These are phyloP conservation scores for Ammospiza caudacuta DNA, from an alignment of 2,113 vertebrate species.

Conservation along the genomic window DNA sequence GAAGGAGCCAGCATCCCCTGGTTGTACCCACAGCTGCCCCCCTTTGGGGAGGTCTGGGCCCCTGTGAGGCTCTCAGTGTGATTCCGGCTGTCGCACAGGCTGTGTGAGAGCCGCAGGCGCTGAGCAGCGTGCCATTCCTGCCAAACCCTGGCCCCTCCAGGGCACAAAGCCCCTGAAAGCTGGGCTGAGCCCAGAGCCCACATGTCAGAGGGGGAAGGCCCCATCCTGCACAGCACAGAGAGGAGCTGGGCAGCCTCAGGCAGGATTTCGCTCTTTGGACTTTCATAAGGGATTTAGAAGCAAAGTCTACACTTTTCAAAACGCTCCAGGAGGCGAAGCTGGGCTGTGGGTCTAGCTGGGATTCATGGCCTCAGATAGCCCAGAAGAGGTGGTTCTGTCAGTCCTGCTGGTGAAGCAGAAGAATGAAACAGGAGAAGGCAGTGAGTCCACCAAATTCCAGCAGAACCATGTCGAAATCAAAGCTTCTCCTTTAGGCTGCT, in stretches of 20 bases:
- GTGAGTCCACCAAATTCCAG: neutral
- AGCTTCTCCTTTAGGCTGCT: neutral
- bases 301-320: neutral
- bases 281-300: neutral
- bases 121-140: accelerated
- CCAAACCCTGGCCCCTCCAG: neutral
- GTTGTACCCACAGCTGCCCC: neutral
- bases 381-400: neutral
- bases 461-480: neutral
- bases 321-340: neutral
- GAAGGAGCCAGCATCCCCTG: neutral
- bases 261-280: neutral
- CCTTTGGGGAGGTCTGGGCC: neutral
- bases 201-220: accelerated
- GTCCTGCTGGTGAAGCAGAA: accelerated
- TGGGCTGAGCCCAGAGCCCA: neutral
- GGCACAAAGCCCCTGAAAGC: neutral
- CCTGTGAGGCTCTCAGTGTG: accelerated
- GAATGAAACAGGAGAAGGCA: neutral
- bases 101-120: accelerated
- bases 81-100: accelerated
- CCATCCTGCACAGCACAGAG: accelerated
- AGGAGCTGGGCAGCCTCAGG: neutral
- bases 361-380: neutral
- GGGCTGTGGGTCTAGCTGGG: neutral